Conservation (phyloP, 2,888 invertebrate species). For the Apodemia zela region DNA sequence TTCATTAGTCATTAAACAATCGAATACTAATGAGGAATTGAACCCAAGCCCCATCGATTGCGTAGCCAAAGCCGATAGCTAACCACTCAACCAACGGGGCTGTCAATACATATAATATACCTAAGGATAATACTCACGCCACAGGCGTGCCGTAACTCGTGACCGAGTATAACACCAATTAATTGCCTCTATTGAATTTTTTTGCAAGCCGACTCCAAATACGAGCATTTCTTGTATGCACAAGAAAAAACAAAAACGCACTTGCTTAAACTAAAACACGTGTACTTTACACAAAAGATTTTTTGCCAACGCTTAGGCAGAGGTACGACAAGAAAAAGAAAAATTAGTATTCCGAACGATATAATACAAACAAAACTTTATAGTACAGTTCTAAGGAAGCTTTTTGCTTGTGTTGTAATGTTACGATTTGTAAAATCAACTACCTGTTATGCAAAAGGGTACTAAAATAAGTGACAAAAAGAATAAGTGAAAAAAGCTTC, state of each 20-base stretch:
- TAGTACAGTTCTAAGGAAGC: background rate
- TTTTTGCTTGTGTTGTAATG: background rate
- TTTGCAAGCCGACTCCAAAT: background rate
- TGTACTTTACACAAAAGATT: constrained; percentile 29
- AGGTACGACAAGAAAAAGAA: background rate
- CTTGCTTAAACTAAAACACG: constrained; percentile 32
- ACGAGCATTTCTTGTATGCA: constrained; percentile 13
- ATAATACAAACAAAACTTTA: background rate
- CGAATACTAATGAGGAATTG: no score
- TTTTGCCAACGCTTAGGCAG: constrained; percentile 30
- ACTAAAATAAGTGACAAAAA: constrained; percentile 8
- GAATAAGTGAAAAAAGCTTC: no score
- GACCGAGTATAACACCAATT: background rate
- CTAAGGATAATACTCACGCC: no score
- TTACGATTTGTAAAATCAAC: constrained; percentile 9
- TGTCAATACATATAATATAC: no score
- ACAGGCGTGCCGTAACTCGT: background rate
- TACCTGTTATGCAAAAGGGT: constrained; percentile 26
- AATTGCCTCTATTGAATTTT: background rate
- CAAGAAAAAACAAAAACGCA: constrained; percentile 27
- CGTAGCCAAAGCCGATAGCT: no score
- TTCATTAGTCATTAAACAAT: no score
- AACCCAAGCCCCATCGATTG: no score
- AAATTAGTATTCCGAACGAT: background rate
- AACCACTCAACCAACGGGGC: no score